Base-by-base conservation (phyloP, 2,888 invertebrate species). In the Caenorhabditis afra region DNA sequence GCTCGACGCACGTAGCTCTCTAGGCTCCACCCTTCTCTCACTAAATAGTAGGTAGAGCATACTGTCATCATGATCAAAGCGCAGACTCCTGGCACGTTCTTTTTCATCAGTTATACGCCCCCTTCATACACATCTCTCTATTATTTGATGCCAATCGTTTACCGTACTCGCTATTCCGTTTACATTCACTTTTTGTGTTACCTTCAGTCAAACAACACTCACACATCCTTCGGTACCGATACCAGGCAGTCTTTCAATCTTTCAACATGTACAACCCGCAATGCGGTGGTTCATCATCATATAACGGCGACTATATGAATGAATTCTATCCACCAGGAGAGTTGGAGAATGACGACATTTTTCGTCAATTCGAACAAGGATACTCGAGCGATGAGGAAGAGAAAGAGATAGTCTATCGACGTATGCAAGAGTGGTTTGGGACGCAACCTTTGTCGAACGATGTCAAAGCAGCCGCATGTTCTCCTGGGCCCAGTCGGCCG, bases 211-310 rank as follows among this genome's bases (percentile, higher is more conserved):
- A 14, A 11, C 50, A 52, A 44, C 29, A 7, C 29, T 5, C 29
- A 7, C 29, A 29, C 29, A 29, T 29, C 29, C 7, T 29, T 7
- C 29, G 29, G 29, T 29, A 7, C 29, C 29, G 29, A 29, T 29
- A 29, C 29, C 16, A 20, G 5, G 41, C 37, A 44, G 62, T 55
- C n/a, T 53, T 70, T 61, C 47, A 29, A 20, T 37, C 37, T 29
- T 29, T 7, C 3, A 29, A 14, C 22, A 73, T 73, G 73, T 73
- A 73, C 44, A 39, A 41, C 1, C 73, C 73, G 3, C 73, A 73
- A 4, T 73, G 57, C 23, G 53, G 53, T 39, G 61, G 61, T 45
- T 45, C 61, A 22, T 45, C 61, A 20, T 53, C 39, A 18, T 70
- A 39, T 53, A 52, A 57, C 16, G 58, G 20, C 2, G 71, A 62